A percentile compares a stretch with the other conserved stretches of the same genome.
These are phyloP conservation scores for Drosophila ironensis DNA, from an alignment of 1,140 invertebrate species.

Conservation along the genomic window DNA sequence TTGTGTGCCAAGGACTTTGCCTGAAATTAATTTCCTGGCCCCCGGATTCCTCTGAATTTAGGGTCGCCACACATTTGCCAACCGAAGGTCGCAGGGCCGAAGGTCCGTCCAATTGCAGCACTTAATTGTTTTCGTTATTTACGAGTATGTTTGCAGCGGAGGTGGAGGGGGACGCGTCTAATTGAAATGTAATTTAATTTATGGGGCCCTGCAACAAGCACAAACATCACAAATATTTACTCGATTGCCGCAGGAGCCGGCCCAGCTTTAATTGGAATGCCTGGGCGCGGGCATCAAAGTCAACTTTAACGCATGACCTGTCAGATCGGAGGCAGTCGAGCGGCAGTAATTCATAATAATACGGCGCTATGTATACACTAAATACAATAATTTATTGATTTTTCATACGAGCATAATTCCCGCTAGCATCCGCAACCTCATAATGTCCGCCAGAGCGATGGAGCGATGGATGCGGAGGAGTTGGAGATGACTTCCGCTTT, in stretches of 20 bases:
- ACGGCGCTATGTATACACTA: conserved; percentile 59
- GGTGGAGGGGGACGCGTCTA: conserved; percentile 39
- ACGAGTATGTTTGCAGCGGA: too few species aligned
- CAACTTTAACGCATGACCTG: conserved; percentile 40
- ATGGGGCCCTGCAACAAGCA: conserved; percentile 14
- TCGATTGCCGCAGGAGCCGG: not conserved
- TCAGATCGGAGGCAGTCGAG: conserved; percentile 34
- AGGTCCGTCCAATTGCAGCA: not conserved
- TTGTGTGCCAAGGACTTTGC: conserved; percentile 53
- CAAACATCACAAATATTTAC: conserved; percentile 36
- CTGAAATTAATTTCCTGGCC: conserved; percentile 48
- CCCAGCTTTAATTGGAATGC: conserved; percentile 65
- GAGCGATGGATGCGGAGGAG: not conserved
- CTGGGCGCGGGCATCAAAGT: conserved; percentile 21
- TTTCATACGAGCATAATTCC: conserved; percentile 46
- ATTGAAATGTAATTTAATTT: conserved; percentile 75
- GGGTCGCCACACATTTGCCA: too few species aligned
- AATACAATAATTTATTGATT: conserved; percentile 76
- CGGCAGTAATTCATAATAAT: conserved; percentile 71
- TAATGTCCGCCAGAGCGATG: conserved; percentile 1
- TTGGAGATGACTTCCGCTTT: conserved; percentile 44
- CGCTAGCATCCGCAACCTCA: conserved; percentile 19
- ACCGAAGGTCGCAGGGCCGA: not conserved
- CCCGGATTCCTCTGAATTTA: conserved; percentile 24
- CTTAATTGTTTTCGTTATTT: conserved; percentile 33